Base-by-base conservation (phyloP, 1,140 invertebrate species). In the Choristoneura fumiferana region DNA sequence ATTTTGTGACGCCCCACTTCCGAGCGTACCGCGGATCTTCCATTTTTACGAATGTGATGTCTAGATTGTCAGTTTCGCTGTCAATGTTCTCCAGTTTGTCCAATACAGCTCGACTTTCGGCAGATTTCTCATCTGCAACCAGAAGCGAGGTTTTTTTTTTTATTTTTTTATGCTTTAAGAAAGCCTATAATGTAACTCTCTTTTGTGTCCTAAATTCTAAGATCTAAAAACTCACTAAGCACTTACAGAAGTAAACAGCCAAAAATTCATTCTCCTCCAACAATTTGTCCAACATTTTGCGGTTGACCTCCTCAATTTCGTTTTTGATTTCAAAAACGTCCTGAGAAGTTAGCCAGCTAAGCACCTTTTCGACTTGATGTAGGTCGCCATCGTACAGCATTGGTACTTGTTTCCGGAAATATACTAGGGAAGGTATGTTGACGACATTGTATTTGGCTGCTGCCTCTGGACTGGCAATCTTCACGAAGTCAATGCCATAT, bases 31-130 rank as follows among this genome's bases (percentile, higher is more conserved):
- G 92, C 0, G 95, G 91, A 84, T 98, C 97, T 17, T 95, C 94
- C 93, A 98, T 98, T 89, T 98, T 98, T 0, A 98, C 96, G 87
- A 98, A 97, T 1, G 96, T 97, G 52, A 98, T 98, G 70, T 98
- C 96, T 71, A 98, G 92, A 89, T 97, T 96, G 73, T 98, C 97
- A 0, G 96, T 97, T 89, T 98, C 96, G 63, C 94, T 95, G 73
- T 98, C 97, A 62, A 98, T 98, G 43, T 95, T 96, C 84, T 98
- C 97, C 36, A 98, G 78, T 76, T 95, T 96, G 67, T 95, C 93
- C 63, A 96, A 88, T 3, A 97, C 95, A 9, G 92, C 91, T 18
- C 93, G 92, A 81, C 96, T 97, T 65, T 96, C 95, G 45, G 93
- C 91, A 17, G 93, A 92, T 72, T 96, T 93, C 88, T 96, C 95